These are phyloP conservation scores for Novumbra hubbsi DNA, from an alignment of 2,797 vertebrate species.

Conservation along the genomic window DNA sequence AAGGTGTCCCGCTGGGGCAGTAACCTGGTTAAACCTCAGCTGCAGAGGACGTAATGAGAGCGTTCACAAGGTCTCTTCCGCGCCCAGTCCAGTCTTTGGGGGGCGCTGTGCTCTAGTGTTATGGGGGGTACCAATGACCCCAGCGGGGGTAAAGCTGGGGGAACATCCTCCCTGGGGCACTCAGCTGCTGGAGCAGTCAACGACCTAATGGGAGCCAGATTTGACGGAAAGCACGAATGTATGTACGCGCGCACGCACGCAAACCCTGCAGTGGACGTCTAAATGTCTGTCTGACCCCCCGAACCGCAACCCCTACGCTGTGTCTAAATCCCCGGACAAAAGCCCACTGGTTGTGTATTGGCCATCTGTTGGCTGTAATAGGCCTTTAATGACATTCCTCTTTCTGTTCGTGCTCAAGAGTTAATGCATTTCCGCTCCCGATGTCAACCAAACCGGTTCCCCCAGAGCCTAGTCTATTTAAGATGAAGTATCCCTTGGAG, in stretches of 20 bases:
- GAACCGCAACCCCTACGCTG: neutral
- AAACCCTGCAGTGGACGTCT: constrained; percentile 17
- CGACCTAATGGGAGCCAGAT: constrained; percentile 65
- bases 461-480: neutral
- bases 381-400: constrained; percentile 44
- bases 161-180: too few relatives aligned
- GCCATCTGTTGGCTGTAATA: constrained; percentile 40
- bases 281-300: neutral
- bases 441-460: neutral
- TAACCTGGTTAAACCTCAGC: constrained; percentile 32
- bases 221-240: constrained; percentile 55
- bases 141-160: too few relatives aligned
- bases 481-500: neutral
- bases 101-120: neutral
- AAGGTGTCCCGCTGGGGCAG: constrained; percentile 38
- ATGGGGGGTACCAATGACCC: neutral
- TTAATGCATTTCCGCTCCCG: constrained; percentile 25
- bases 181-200: constrained; percentile 52
- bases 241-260: constrained; percentile 29
- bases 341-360: constrained; percentile 11
- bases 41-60: constrained; percentile 4
- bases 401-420: constrained; percentile 32
- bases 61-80: constrained; percentile 43
- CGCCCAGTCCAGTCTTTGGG: constrained; percentile 7
- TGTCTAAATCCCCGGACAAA: neutral